Evolutionary conservation across 2,888 invertebrate species (phyloP).

Genomic region (Drosophila siamana): DNA sequence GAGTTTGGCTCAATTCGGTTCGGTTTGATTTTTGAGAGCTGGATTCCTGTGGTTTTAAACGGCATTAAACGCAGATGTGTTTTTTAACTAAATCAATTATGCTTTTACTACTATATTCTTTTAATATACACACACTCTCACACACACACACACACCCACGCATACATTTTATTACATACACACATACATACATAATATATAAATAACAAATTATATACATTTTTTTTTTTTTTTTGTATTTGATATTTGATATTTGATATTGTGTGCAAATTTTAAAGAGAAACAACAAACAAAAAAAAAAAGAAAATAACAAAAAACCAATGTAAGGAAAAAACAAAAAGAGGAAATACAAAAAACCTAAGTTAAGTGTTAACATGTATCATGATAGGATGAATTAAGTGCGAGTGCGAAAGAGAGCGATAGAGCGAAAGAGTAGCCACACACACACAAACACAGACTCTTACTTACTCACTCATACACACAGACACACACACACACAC

Average conservation of each 20-base stretch:
- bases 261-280: slow-evolving; percentile 40
- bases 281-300: slow-evolving; percentile 16
- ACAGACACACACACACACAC: slow-evolving; percentile 29
- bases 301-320: slow-evolving; percentile 12
- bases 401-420: slow-evolving; percentile 26
- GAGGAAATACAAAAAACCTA: slow-evolving; percentile 32
- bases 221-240: slow-evolving; percentile 23
- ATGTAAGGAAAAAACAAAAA: slow-evolving; percentile 9
- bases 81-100: slow-evolving; percentile 59
- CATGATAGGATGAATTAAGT: slow-evolving; percentile 48
- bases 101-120: slow-evolving; percentile 61
- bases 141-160: slow-evolving; percentile 23
- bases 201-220: slow-evolving; percentile 15
- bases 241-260: slow-evolving; percentile 4
- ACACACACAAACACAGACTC: slow-evolving; percentile 10
- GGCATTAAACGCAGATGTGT: slow-evolving; percentile 41
- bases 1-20: slow-evolving; percentile 45
- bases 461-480: slow-evolving; percentile 13
- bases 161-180: slow-evolving; percentile 3
- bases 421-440: slow-evolving; percentile 24
- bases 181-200: too few relatives aligned
- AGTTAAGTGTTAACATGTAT: slow-evolving; percentile 68
- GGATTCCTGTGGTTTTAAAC: slow-evolving; percentile 48
- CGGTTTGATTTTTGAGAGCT: slow-evolving; percentile 38
- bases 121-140: slow-evolving; percentile 24